A percentile compares a stretch with the other conserved stretches of the same genome.
Conservation (phyloP, 2,113 vertebrate species). For the Choloepus hoffmanni region DNA sequence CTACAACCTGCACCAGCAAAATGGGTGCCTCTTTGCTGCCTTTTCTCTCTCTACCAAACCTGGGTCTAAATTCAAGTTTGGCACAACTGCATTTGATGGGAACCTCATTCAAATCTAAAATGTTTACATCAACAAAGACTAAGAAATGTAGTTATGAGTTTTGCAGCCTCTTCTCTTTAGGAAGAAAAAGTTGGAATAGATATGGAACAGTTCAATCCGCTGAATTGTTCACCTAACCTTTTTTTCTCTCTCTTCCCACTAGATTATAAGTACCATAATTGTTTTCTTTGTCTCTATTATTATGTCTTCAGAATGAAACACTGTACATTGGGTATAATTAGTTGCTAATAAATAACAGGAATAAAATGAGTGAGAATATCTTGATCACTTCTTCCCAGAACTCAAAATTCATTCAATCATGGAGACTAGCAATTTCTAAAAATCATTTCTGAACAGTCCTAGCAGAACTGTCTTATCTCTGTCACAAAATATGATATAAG, state of each 20-base stretch:
- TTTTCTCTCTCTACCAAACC: not conserved
- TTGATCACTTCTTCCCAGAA: not conserved
- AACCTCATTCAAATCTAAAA: not conserved
- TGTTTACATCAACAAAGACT: not conserved
- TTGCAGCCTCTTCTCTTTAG: not conserved
- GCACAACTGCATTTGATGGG: not conserved
- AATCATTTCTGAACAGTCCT: not conserved
- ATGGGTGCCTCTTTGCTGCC: not conserved
- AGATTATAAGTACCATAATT: not conserved
- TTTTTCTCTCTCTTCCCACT: not conserved
- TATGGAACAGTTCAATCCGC: not conserved
- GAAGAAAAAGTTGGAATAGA: slow-evolving; percentile 16
- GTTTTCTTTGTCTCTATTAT: not conserved
- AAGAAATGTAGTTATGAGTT: not conserved
- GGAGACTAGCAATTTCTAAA: not conserved
- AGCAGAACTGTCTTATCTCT: not conserved
- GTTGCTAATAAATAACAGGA: not conserved
- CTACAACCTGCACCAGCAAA: not conserved
- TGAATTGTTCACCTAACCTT: not conserved
- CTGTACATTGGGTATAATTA: not conserved
- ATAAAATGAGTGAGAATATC: not conserved
- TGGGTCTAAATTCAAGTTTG: not conserved
- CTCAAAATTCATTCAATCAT: not conserved
- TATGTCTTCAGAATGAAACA: not conserved
- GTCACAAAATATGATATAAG: not conserved